These are phyloP conservation scores for Blastobasis adustella DNA, from an alignment of 2,888 invertebrate genomes.

Conservation along the genomic window DNA sequence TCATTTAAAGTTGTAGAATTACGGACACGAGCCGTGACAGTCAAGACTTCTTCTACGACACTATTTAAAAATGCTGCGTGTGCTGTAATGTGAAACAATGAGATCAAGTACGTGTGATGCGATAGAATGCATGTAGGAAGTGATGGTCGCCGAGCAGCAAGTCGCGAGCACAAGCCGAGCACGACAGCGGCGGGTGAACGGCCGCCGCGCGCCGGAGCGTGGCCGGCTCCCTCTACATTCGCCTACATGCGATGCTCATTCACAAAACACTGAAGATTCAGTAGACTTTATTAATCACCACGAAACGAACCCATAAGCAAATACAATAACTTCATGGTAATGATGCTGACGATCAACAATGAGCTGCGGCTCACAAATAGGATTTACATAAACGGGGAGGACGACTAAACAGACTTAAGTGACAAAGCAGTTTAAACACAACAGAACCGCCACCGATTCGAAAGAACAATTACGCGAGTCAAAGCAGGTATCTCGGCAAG, in stretches of 20 bases:
- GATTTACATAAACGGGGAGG: conserved; percentile 28
- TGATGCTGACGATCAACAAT: conserved; percentile 51
- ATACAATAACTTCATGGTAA: neutral
- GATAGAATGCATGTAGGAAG: conserved; percentile 52
- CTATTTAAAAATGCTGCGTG: too few species aligned
- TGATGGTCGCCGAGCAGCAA: conserved; percentile 41
- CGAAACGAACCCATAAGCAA: neutral
- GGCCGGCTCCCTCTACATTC: conserved; percentile 37
- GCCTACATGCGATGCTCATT: conserved; percentile 30
- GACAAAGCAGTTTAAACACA: conserved; percentile 69
- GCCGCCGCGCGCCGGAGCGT: conserved; percentile 43
- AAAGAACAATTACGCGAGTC: conserved; percentile 72
- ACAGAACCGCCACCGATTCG: conserved; percentile 63
- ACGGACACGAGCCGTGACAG: too few species aligned
- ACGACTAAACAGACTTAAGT: conserved; percentile 61
- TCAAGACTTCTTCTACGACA: too few species aligned
- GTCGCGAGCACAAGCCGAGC: conserved; percentile 43
- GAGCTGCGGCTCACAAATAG: conserved; percentile 34
- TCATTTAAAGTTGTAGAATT: too few species aligned
- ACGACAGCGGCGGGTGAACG: conserved; percentile 39
- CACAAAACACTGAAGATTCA: conserved; percentile 10
- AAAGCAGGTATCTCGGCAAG: conserved; percentile 65
- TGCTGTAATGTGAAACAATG: neutral
- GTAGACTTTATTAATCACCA: too few species aligned
- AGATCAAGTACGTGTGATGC: neutral